These are phyloP conservation scores for Sarotherodon lohbergeri DNA, from an alignment of 2,113 vertebrate genomes.

Conservation along the genomic window DNA sequence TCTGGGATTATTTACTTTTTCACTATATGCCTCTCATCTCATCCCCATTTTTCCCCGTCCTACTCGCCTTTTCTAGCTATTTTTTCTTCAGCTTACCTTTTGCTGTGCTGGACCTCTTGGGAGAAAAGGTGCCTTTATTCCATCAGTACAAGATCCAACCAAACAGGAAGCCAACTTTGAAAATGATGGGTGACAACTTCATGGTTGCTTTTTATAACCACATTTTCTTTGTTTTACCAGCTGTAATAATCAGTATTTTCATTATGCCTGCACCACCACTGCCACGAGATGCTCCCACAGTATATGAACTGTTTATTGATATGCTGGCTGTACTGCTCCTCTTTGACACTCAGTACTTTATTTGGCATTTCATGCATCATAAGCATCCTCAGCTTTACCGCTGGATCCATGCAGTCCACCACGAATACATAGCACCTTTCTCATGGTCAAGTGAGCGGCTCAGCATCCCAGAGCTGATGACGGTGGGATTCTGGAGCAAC, in stretches of 20 bases:
- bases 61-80: constrained; percentile 63
- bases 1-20: constrained; percentile 63
- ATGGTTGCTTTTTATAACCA: constrained; percentile 56
- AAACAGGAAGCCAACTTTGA: constrained; percentile 39
- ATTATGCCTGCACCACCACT: constrained; percentile 40
- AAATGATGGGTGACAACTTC: constrained; percentile 61
- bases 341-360: constrained; percentile 72
- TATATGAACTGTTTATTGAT: constrained; percentile 45
- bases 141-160: constrained; percentile 68
- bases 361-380: constrained; percentile 71
- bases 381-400: constrained; percentile 61
- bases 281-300: constrained; percentile 49
- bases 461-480: constrained; percentile 65
- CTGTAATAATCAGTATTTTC: constrained; percentile 34
- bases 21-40: constrained; percentile 51
- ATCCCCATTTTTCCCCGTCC: constrained; percentile 58
- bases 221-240: constrained; percentile 63
- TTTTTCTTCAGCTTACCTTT: constrained; percentile 63
- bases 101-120: constrained; percentile 59
- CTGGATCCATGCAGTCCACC: constrained; percentile 68
- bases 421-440: constrained; percentile 61
- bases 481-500: constrained; percentile 69
- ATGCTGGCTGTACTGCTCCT: constrained; percentile 61
- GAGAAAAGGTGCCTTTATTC: constrained; percentile 43
- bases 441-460: constrained; percentile 66